Evolutionary conservation across 2,888 invertebrate species (phyloP).

Genomic region (Pollenia griseotomentosa): DNA sequence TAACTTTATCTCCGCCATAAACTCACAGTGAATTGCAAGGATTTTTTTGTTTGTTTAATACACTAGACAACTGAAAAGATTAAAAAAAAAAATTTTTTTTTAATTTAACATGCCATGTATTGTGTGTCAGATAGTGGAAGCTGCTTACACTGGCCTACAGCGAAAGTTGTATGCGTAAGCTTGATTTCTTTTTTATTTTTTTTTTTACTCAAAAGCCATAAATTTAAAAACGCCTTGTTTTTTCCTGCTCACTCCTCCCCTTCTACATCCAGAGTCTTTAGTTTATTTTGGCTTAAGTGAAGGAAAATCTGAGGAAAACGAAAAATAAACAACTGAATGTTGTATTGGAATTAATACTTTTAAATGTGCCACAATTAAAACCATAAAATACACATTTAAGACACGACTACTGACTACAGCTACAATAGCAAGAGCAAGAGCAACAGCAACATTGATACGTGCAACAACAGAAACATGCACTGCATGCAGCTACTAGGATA

Average conservation of each 20-base stretch:
- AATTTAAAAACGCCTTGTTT: constrained; percentile 9
- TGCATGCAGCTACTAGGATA: background rate
- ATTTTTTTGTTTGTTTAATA: constrained; percentile 1
- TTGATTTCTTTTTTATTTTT: background rate
- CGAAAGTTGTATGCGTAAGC: constrained; percentile 16
- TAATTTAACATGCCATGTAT: constrained; percentile 25
- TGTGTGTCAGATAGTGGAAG: constrained; percentile 37
- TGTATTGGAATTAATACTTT: constrained; percentile 63
- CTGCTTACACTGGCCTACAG: constrained; percentile 13
- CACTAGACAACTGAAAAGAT: constrained; percentile 38
- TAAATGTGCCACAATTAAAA: constrained; percentile 62
- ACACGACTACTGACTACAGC: constrained; percentile 20
- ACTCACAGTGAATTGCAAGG: constrained; percentile 17
- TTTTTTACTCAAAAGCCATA: constrained; percentile 5
- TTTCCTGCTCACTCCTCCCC: background rate
- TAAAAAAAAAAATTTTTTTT: constrained; percentile 48
- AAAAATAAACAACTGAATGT: constrained; percentile 9
- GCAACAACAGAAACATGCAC: background rate
- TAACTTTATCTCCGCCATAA: background rate
- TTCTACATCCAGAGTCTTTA: background rate
- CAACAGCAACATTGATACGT: background rate
- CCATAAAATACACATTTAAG: constrained; percentile 40
- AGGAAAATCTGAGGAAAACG: background rate
- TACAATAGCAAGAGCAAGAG: background rate
- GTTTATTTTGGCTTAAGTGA: background rate